Evolutionary conservation across 2,888 invertebrate species (phyloP).

Genomic region (Nemapogon koenigi): DNA sequence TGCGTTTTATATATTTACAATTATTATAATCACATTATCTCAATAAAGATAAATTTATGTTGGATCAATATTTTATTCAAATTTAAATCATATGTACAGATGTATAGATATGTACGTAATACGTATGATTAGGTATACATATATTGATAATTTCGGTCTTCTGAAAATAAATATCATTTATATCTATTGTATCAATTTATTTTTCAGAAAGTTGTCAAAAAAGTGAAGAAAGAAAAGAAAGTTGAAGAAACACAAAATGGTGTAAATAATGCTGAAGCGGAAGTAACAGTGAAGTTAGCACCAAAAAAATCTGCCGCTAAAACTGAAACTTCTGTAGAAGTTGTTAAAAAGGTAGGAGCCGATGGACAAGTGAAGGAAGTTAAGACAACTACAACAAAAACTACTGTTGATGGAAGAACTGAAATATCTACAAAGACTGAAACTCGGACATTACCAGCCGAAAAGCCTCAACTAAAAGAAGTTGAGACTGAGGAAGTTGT

Average conservation of each 20-base stretch:
- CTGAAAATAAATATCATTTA: no score
- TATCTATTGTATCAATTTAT: constrained; percentile 9
- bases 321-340: constrained; percentile 53
- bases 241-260: constrained; percentile 38
- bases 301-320: constrained; percentile 44
- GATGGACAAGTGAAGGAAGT: constrained; percentile 48
- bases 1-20: no score
- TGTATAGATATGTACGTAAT: no score
- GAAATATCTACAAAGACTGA: constrained; percentile 50
- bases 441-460: constrained; percentile 45
- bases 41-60: no score
- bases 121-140: no score
- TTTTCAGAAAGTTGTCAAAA: constrained; percentile 48
- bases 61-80: no score
- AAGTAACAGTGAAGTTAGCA: constrained; percentile 42
- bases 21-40: no score
- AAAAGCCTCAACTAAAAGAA: constrained; percentile 25
- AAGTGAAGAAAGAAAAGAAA: constrained; percentile 35
- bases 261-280: constrained; percentile 34
- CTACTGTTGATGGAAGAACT: constrained; percentile 48
- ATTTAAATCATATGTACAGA: no score
- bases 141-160: no score
- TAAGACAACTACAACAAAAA: constrained; percentile 51
- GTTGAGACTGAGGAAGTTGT: constrained; percentile 25
- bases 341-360: constrained; percentile 39